Evolutionary conservation across 2,113 vertebrate species (phyloP), one percentile per base, ranked within the genome.

Genomic region (Tringa solitaria): DNA sequence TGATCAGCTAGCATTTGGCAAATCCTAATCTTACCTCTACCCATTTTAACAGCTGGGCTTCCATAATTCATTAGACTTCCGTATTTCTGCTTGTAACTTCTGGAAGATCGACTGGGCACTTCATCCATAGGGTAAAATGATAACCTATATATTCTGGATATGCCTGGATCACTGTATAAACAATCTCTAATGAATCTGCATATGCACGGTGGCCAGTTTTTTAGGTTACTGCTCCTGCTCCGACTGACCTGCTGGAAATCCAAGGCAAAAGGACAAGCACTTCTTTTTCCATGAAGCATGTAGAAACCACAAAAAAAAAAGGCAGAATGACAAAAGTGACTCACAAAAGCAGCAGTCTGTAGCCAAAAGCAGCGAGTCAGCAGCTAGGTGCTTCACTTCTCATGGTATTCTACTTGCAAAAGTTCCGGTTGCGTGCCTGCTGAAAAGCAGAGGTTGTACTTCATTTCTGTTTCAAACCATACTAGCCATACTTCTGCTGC

Each of bases 81-180:
- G 8, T 15, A 35, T 46, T 64, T 46, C 43, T 33, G 14, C 43
- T 41, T 63, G 37, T 46, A 37, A 53, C 13, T 41, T 53, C 15
- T 13, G 61, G 56, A 53, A 69, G 18, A 63, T 39, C 0, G 1
- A 23, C 6, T 26, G 39, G 12, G 18, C 24, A 14, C 37, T 17
- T 12, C 51, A 50, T 6, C 51, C 4, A 2, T 2, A 53, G 35
- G 28, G 28, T 10, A 41, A 33, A 3, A 24, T 5, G 64, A 37
- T 4, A 35, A 8, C 13, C 9, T 27, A 2, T 14, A 10, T 18
- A 7, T 23, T 30, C 32, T 35, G n/a, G 17, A 1, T 50, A 11
- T 4, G 5, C 19, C 39, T 46, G 37, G 41, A 51, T 30, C 8
- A 3, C 9, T 20, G 6, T 6, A 17, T 30, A 12, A 54, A 50